Percentiles rank a stretch among this genome's conserved stretches.
phyloP scores from a whole-genome alignment of 2,888 invertebrate species.

The Oscheius sp. region DNA sequence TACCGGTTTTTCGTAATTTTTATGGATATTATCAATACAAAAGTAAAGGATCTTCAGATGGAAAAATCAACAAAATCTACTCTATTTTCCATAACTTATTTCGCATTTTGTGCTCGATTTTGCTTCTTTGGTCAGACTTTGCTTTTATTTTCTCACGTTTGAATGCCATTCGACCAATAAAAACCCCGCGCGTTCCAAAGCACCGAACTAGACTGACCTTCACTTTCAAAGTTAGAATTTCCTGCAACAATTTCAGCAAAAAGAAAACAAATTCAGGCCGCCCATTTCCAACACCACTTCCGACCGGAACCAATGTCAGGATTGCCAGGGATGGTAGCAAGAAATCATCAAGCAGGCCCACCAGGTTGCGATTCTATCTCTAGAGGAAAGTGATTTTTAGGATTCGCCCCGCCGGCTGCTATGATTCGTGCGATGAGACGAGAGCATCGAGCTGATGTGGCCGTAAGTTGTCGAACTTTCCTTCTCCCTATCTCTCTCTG shows the following conservation, averaged over 20 bases:
- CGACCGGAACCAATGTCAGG: conserved; percentile 6
- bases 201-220: too few species aligned
- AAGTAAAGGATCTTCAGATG: too few species aligned
- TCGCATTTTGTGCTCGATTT: too few species aligned
- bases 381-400: neutral
- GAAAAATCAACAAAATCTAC: too few species aligned
- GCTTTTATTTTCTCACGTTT: too few species aligned
- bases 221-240: neutral
- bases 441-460: conserved; percentile 3
- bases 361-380: neutral
- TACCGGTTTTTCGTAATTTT: too few species aligned
- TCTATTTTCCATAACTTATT: too few species aligned
- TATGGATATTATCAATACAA: too few species aligned
- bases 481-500: neutral
- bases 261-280: conserved; percentile 1
- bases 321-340: conserved; percentile 1
- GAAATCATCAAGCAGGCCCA: neutral
- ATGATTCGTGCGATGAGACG: conserved; percentile 16
- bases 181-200: too few species aligned
- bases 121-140: too few species aligned
- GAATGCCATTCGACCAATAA: too few species aligned
- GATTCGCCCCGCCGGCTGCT: conserved; percentile 12
- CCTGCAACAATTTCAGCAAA: neutral
- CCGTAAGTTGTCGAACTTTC: conserved; percentile 6
- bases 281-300: neutral